A percentile compares a stretch with the other conserved stretches of the same genome.
These are phyloP conservation scores for Rhinoptilus africanus DNA, from an alignment of 2,113 vertebrate genomes.

Conservation along the genomic window DNA sequence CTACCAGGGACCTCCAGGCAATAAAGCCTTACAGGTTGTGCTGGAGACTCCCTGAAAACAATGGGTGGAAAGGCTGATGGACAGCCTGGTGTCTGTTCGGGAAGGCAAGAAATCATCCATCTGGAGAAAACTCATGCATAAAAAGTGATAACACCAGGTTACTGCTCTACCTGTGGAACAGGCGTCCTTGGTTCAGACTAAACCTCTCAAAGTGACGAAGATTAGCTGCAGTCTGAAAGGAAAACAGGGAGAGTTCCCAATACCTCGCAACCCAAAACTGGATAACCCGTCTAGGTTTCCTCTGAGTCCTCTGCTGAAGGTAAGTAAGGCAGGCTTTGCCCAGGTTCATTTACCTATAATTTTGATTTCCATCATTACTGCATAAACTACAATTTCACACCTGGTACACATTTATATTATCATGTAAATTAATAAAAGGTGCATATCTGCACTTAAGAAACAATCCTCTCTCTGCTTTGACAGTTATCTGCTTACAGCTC, in stretches of 20 bases:
- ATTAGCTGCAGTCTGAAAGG: not conserved
- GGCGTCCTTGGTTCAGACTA: not conserved
- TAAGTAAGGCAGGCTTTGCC: not conserved
- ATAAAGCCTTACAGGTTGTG: not conserved
- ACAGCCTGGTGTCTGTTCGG: not conserved
- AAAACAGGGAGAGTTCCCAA: not conserved
- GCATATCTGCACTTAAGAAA: not conserved
- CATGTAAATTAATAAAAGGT: not conserved
- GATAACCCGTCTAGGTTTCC: not conserved
- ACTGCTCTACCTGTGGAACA: not conserved
- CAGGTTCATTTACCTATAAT: not conserved
- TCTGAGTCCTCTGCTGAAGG: not conserved
- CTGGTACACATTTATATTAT: not conserved
- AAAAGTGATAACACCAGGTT: not conserved
- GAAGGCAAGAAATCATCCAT: not conserved
- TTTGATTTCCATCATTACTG: not conserved
- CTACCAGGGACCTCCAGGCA: not conserved
- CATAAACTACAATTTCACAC: not conserved
- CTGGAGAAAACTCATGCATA: not conserved
- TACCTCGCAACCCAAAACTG: rapidly evolving
- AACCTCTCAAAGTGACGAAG: not conserved
- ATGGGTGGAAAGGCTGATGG: not conserved
- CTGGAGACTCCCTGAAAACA: not conserved
- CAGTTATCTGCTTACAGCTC: not conserved
- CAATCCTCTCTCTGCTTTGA: not conserved